phyloP scores from a whole-genome alignment of 2,888 invertebrate genomes.

The Mylabris sibirica region DNA sequence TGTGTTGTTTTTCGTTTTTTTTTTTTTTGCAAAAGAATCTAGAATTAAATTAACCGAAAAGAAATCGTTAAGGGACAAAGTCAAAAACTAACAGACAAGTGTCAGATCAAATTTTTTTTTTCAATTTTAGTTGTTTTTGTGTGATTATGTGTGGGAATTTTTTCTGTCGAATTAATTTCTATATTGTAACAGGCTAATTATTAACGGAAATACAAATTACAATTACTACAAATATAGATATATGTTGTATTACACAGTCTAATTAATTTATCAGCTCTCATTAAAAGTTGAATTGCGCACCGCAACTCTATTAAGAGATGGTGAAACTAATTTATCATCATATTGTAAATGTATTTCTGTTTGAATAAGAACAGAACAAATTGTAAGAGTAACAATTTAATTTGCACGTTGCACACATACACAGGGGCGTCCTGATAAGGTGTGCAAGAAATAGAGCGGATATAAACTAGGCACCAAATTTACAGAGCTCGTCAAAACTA shows the following conservation, averaged over 20 bases:
- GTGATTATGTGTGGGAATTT: background rate
- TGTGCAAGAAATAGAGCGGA: too few relatives aligned
- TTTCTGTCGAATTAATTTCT: background rate
- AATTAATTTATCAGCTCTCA: conserved; percentile 11
- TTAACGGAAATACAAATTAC: conserved; percentile 11
- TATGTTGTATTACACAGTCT: background rate
- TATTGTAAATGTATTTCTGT: background rate
- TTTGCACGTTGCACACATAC: background rate
- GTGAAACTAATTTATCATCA: conserved; percentile 3
- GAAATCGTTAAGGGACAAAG: too few relatives aligned
- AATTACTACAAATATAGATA: background rate
- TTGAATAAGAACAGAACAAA: background rate
- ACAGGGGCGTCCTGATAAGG: too few relatives aligned
- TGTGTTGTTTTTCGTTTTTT: background rate
- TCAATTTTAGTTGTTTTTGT: background rate
- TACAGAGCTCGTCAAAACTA: too few relatives aligned
- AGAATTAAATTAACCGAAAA: background rate
- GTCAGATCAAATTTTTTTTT: background rate
- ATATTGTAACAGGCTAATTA: conserved; percentile 1
- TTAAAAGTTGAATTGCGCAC: conserved; percentile 7
- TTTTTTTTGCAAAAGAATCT: background rate
- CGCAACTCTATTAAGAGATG: background rate
- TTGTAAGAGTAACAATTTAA: background rate
- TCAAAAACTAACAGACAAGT: background rate
- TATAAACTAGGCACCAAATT: too few relatives aligned